A percentile compares a stretch with the other conserved stretches of the same genome.
These are phyloP conservation scores for Seriola rivoliana DNA, from an alignment of 2,113 vertebrate genomes.

Conservation along the genomic window DNA sequence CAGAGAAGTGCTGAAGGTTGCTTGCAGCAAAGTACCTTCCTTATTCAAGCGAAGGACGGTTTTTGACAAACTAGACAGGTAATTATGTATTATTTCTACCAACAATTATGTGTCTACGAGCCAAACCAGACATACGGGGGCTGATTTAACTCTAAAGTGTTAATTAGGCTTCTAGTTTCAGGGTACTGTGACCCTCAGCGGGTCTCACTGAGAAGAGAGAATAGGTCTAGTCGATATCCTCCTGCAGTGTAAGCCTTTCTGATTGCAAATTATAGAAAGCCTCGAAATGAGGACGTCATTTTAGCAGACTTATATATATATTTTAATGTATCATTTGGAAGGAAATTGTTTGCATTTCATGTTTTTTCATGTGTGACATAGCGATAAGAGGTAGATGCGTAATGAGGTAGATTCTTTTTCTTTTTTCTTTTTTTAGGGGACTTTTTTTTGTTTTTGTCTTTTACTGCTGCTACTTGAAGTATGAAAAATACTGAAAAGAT, in stretches of 20 bases:
- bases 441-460: not conserved
- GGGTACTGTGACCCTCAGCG: constrained; percentile 7
- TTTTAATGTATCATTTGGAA: not conserved
- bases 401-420: not conserved
- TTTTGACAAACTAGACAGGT: constrained; percentile 49
- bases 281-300: not conserved
- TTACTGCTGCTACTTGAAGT: not conserved
- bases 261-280: constrained; percentile 3
- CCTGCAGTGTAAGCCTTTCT: not conserved
- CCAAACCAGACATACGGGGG: constrained; percentile 38
- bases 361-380: no score
- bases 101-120: constrained; percentile 43
- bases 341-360: not conserved
- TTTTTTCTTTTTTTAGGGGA: not conserved
- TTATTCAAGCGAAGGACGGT: constrained; percentile 46
- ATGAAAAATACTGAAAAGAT: not conserved
- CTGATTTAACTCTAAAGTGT: constrained; percentile 30
- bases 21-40: constrained; percentile 38
- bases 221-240: constrained; percentile 1
- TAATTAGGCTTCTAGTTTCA: constrained; percentile 25
- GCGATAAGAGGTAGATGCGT: no score
- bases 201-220: not conserved
- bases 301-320: not conserved
- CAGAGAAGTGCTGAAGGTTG: constrained; percentile 56
- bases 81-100: constrained; percentile 49